Evolutionary conservation across 2,888 invertebrate species (phyloP), one percentile per base, ranked within the genome.

Genomic region (Eupithecia inturbata): DNA sequence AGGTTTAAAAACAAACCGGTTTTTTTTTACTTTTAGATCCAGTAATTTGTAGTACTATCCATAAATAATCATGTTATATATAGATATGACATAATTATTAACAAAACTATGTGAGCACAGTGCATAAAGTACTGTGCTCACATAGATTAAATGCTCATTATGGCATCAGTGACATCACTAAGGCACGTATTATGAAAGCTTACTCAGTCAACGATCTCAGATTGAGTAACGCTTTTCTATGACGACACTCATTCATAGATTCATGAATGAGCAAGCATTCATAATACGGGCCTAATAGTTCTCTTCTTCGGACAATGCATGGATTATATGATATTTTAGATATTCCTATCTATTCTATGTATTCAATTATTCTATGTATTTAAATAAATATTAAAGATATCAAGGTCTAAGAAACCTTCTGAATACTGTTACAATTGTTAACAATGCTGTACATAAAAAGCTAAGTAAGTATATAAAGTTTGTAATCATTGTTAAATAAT

Each of bases 231-330:
- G n/a, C n/a, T n/a, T n/a, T n/a, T n/a, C n/a, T n/a, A n/a, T n/a
- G n/a, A n/a, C n/a, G n/a, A n/a, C n/a, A n/a, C n/a, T n/a, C n/a
- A n/a, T n/a, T n/a, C n/a, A n/a, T n/a, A n/a, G n/a, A n/a, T n/a
- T n/a, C n/a, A n/a, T n/a, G n/a, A n/a, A n/a, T n/a, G n/a, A n/a
- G n/a, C n/a, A n/a, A n/a, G n/a, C n/a, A n/a, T n/a, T n/a, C n/a
- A n/a, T n/a, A n/a, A n/a, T n/a, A n/a, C n/a, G n/a, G n/a, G n/a
- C n/a, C n/a, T n/a, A 6, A 19, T 39, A 16, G 45, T 70, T 75
- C 64, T 77, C 53, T 70, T 53, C 69, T 71, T 64, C 69, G 77
- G 75, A 71, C 39, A n/a, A 70, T 70, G 70, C 75, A 77, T 73
- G 73, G 73, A 75, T 72, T 77, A 22, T 74, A 67, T 62, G 45